A percentile compares a stretch with the other conserved stretches of the same genome.
Conservation (phyloP, 2,113 vertebrate genomes). For the Pseudopodoces humilis region DNA sequence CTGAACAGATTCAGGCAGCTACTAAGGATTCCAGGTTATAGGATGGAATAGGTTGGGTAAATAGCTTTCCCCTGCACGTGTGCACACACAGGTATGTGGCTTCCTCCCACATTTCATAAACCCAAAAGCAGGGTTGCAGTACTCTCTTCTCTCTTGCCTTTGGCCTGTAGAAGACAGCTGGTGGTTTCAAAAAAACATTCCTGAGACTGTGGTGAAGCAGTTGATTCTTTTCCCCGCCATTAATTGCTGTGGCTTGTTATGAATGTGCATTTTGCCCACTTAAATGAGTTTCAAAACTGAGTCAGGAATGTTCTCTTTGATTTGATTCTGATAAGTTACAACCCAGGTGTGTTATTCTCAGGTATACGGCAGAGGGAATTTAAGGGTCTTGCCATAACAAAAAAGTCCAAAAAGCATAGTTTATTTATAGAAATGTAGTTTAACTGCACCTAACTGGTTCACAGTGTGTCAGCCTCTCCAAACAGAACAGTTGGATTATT, state of each 20-base stretch:
- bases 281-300: neutral
- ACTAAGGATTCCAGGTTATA: conserved; percentile 11
- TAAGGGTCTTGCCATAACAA: neutral
- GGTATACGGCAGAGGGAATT: neutral
- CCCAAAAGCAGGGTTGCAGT: neutral
- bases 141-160: neutral
- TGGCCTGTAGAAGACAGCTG: neutral
- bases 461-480: neutral
- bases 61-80: conserved; percentile 2
- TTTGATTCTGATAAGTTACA: neutral
- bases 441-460: neutral
- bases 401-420: neutral
- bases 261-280: conserved; percentile 7
- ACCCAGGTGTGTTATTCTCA: conserved; percentile 30
- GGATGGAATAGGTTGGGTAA: neutral
- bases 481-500: neutral
- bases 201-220: neutral
- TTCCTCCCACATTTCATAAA: neutral
- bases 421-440: neutral
- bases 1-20: conserved; percentile 24
- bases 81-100: neutral
- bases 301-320: neutral
- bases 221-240: neutral
- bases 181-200: conserved; percentile 12
- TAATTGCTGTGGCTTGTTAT: conserved; percentile 13